Base-by-base conservation (phyloP, 2,888 invertebrate genomes). In the Apamea epomidion region DNA sequence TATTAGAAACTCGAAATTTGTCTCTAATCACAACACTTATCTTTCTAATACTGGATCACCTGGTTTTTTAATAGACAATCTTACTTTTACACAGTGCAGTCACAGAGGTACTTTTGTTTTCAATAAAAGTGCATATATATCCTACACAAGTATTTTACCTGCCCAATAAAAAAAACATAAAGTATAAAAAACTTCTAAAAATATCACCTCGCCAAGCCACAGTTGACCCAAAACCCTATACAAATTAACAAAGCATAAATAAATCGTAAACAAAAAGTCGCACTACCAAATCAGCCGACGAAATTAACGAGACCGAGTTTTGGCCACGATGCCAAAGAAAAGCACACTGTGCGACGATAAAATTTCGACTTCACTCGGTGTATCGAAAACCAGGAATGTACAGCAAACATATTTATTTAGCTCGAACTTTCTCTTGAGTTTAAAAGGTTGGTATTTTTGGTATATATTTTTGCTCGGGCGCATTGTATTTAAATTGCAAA, bases 401-500 rank as follows among this genome's bases (percentile, higher is more conserved):
- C 85, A 64, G 76, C 87, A 90, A 88, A 91, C 84, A 88, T 90
- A 90, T 91, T 91, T 91, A 91, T 90, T 91, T 91, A 84, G 83
- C 85, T 80, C 86, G 85, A 79, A 87, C 90, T 91, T 91, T 91
- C 90, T 88, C 89, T 87, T 81, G 48, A 60, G 81, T 83, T 90
- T 80, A 84, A 88, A 89, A 89, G 87, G 86, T 91, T 83, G 83
- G 87, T 45, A 90, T 89, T 84, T 88, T 84, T 87, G 85, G 81
- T 87, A 80, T 82, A 84, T 85, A 89, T 90, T 84, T 89, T 87
- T 84, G 77, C 80, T 79, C 62, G 80, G 68, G 69, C 60, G 88
- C 87, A 91, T 91, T 91, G 91, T 91, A 91, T 91, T 91, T 91
- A 91, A 91, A 91, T 91, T 88, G 85, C 85, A 86, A 86, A 86